Conservation (phyloP, 2,113 vertebrate species). For the Laticauda colubrina region DNA sequence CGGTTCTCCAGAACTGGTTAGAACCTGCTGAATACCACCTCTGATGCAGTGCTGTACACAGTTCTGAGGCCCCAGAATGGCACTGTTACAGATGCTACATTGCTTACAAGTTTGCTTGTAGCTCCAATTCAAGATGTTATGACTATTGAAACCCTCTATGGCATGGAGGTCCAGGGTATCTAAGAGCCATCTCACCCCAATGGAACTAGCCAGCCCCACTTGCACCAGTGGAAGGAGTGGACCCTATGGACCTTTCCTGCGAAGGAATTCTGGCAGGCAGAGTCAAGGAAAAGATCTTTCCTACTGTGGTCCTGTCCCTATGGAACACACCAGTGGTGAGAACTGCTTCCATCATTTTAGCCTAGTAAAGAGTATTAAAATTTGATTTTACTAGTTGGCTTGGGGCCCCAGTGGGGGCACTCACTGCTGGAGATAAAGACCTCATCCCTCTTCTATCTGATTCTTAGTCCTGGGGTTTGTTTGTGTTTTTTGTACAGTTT, state of each 20-base stretch:
- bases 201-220: not conserved
- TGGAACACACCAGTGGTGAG: not conserved
- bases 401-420: not conserved
- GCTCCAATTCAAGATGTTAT: too few species aligned
- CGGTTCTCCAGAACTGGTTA: too few species aligned
- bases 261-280: too few species aligned
- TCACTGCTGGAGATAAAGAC: not conserved
- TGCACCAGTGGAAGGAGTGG: not conserved
- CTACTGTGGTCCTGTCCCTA: not conserved
- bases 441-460: not conserved
- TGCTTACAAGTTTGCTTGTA: too few species aligned
- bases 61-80: too few species aligned
- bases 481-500: not conserved
- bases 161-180: too few species aligned
- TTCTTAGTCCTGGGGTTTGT: not conserved
- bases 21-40: too few species aligned
- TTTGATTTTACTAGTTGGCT: not conserved
- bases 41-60: too few species aligned
- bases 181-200: not conserved
- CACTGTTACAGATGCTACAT: too few species aligned
- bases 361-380: not conserved
- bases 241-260: too few species aligned
- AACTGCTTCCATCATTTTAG: not conserved
- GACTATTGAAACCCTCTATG: too few species aligned
- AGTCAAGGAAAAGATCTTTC: not conserved